Base-by-base conservation (phyloP, 2,797 vertebrate species). In the Myripristis murdjan region DNA sequence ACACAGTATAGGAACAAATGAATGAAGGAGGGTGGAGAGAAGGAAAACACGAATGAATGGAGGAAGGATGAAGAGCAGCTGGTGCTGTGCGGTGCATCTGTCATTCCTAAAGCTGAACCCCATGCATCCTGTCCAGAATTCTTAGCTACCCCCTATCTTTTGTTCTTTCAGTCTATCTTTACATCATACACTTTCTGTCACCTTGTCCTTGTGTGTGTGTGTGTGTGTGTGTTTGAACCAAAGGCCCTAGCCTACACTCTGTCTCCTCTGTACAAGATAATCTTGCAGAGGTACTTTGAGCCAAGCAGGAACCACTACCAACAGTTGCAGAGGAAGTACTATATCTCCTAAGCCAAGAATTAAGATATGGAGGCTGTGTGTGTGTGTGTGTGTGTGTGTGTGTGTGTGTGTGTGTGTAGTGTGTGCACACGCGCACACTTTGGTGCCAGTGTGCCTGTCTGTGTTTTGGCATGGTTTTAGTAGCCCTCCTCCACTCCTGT, bases 291-390 rank as follows among this genome's bases (percentile, higher is more conserved):
- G 14, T 0, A 3, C 31, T 6, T 2, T 7, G 43, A 74, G 63
- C 65, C 63, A 73, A 69, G 37, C 48, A 43, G 76, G 54, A 59
- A 57, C 73, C 1, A 26, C 64, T n/a, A n/a, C 31, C 55, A 77
- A 60, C 79, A 77, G 74, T 79, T 79, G 75, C 69, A 78, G 56
- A 70, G 70, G 69, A 79, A 85, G 44, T 1, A 15, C 23, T 7
- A 43, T 5, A 3, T 46, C 22, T 12, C 47, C 33, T 24, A 7
- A 65, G 71, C 75, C 80, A 77, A 74, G 58, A 47, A 53, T 41
- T 6, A 0, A 15, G 35, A 70, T 15, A 2, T 9, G 41, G 64
- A 7, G 55, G 35, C 52, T 66, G 23, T 53, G 24, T 44, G 1
- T 52, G 67, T 66, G 73, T 31, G 16, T 55, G 53, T 6, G 16